Conservation (phyloP, 1,140 invertebrate species). For the Pomacea maculata region DNA sequence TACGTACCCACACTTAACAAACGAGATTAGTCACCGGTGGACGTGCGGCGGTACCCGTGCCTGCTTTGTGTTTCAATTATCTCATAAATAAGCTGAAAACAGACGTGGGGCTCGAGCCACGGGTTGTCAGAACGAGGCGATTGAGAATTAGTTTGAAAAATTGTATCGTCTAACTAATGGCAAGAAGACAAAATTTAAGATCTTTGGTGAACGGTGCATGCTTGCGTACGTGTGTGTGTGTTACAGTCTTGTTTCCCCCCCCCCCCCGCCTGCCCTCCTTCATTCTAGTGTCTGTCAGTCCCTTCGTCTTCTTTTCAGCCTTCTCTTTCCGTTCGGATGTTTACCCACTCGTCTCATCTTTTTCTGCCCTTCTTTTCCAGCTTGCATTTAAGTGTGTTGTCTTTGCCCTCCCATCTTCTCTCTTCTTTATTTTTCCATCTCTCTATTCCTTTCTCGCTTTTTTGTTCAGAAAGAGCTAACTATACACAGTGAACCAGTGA, state of each 20-base stretch:
- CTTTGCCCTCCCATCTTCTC: neutral
- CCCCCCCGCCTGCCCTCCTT: neutral
- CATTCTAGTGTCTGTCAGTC: neutral
- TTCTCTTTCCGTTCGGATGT: neutral
- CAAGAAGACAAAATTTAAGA: neutral
- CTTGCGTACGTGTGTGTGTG: constrained; percentile 7
- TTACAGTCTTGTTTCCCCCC: neutral
- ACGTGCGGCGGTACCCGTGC: too few relatives aligned
- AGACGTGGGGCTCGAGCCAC: too few relatives aligned
- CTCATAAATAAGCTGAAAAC: too few relatives aligned
- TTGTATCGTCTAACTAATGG: neutral
- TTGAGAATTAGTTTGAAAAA: too few relatives aligned
- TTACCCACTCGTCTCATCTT: neutral
- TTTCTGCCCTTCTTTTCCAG: neutral
- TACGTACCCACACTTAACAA: too few relatives aligned
- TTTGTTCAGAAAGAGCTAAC: neutral
- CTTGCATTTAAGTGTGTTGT: neutral
- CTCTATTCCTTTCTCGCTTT: constrained; percentile 2
- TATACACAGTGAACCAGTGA: too few relatives aligned
- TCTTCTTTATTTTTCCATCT: neutral
- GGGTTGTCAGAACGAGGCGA: too few relatives aligned
- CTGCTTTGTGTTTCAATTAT: too few relatives aligned
- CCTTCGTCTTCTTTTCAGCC: neutral
- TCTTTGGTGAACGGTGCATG: neutral
- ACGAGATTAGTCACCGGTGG: too few relatives aligned